Conservation (phyloP, 1,140 invertebrate genomes). For the Macrobrachium rosenbergii region DNA sequence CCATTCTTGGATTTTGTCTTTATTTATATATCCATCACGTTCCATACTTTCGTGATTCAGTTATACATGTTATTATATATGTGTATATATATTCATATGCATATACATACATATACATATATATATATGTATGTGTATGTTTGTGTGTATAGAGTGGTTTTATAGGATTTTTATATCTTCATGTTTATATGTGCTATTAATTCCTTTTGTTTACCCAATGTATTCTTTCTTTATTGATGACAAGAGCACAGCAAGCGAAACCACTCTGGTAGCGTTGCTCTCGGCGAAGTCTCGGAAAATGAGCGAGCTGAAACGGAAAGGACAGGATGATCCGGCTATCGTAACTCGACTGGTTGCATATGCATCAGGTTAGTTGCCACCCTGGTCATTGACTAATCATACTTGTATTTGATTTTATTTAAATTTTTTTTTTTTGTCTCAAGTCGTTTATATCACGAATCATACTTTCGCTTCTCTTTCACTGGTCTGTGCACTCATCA, state of each 20-base stretch:
- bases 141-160: background rate
- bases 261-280: slow-evolving; percentile 87
- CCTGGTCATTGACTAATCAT: background rate
- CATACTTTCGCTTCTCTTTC: background rate
- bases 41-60: too few relatives aligned
- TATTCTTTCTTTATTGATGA: background rate
- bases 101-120: background rate
- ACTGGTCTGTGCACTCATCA: too few relatives aligned
- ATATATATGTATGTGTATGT: background rate
- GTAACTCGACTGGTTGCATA: slow-evolving; percentile 58
- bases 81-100: background rate
- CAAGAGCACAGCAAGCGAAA: slow-evolving; percentile 87
- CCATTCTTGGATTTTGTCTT: too few relatives aligned
- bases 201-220: background rate
- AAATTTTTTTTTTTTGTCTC: background rate
- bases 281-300: slow-evolving; percentile 76
- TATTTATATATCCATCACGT: too few relatives aligned
- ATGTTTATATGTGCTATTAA: background rate
- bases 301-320: background rate
- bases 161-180: background rate
- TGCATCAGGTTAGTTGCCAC: slow-evolving; percentile 49
- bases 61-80: too few relatives aligned
- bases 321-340: background rate
- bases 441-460: background rate
- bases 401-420: background rate